Evolutionary conservation across 2,888 invertebrate genomes (phyloP).

Genomic region (Salpingus planirostris): DNA sequence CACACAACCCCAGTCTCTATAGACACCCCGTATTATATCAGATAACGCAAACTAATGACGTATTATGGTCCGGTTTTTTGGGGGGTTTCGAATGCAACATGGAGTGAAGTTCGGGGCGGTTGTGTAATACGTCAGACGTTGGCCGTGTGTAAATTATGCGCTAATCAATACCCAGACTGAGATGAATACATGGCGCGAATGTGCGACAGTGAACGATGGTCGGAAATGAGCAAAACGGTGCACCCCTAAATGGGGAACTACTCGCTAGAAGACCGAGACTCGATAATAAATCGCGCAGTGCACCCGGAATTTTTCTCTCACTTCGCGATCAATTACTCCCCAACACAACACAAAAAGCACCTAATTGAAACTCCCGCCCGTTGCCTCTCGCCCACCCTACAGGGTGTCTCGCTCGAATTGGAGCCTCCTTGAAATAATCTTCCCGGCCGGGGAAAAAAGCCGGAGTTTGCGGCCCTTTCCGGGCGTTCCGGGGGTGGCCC

Average conservation of each 20-base stretch:
- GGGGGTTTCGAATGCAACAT: no score
- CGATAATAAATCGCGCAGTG: slow-evolving; percentile 22
- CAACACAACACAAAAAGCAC: no score
- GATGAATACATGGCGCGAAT: slow-evolving; percentile 27
- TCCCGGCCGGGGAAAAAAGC: slow-evolving; percentile 5
- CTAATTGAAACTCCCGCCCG: no score
- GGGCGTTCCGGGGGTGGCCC: slow-evolving; percentile 3
- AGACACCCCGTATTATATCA: no score
- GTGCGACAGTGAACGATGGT: slow-evolving; percentile 30
- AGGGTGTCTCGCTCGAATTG: slow-evolving; percentile 8
- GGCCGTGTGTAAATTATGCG: slow-evolving; percentile 32
- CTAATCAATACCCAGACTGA: slow-evolving; percentile 31
- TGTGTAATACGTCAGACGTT: no score
- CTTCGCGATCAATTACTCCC: slow-evolving; percentile 8
- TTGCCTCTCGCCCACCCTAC: no score
- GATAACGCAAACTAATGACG: no score
- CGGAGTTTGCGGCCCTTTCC: no score
- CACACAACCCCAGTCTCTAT: no score
- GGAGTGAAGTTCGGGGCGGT: no score
- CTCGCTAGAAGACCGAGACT: slow-evolving; percentile 19
- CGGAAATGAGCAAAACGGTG: slow-evolving; percentile 31
- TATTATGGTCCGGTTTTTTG: no score
- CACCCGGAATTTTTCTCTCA: slow-evolving; percentile 20
- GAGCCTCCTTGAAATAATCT: slow-evolving; percentile 4
- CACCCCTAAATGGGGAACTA: slow-evolving; percentile 28